These are phyloP conservation scores for Poecilia wingei DNA, from an alignment of 2,797 vertebrate species.

Conservation along the genomic window DNA sequence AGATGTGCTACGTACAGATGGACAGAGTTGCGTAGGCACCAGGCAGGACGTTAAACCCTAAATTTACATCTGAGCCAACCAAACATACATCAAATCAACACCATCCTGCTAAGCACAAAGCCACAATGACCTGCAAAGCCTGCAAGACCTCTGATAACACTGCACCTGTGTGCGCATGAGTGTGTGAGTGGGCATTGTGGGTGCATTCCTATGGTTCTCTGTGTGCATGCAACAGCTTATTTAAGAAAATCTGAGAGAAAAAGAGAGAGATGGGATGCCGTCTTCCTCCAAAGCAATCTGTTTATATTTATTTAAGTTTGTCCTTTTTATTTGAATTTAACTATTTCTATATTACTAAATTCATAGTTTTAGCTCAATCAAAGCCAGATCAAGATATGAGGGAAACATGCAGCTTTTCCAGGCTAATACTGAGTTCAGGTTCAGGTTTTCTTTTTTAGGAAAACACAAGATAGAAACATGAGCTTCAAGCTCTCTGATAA, in stretches of 20 bases:
- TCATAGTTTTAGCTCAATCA: background rate
- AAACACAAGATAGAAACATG: background rate
- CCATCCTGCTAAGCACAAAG: slow-evolving; percentile 66
- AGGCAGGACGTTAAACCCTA: slow-evolving; percentile 52
- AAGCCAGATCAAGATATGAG: background rate
- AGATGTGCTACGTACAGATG: slow-evolving; percentile 39
- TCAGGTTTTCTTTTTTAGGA: background rate
- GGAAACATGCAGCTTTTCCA: background rate
- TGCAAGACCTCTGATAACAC: slow-evolving; percentile 74
- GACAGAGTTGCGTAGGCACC: slow-evolving; percentile 21
- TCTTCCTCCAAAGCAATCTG: background rate
- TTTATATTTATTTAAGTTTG: background rate
- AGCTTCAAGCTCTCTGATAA: background rate
- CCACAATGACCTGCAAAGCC: slow-evolving; percentile 66
- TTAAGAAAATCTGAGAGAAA: slow-evolving; percentile 29
- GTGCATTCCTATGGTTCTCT: slow-evolving; percentile 54
- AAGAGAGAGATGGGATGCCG: background rate
- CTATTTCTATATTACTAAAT: background rate
- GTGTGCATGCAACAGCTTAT: slow-evolving; percentile 33
- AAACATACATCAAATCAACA: slow-evolving; percentile 51
- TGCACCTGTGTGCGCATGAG: slow-evolving; percentile 40
- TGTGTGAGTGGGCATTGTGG: slow-evolving; percentile 28
- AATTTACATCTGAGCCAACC: slow-evolving; percentile 57
- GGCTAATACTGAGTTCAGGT: background rate
- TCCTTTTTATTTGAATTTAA: background rate